Evolutionary conservation across 2,113 vertebrate species (phyloP), one percentile per base, ranked within the genome.

Genomic region (Gulo gulo): DNA sequence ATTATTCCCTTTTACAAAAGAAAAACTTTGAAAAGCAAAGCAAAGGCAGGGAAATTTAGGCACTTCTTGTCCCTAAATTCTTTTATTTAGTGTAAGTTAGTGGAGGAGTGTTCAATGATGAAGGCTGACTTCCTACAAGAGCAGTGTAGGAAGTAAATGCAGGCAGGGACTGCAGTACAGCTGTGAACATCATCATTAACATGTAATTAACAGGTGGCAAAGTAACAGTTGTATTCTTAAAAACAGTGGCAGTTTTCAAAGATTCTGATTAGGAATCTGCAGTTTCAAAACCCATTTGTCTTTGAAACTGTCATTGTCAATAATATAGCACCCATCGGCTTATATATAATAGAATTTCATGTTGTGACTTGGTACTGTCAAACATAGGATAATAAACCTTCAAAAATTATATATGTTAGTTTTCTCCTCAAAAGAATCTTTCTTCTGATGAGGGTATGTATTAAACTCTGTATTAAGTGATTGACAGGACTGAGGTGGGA

Each of bases 331-430:
- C 42, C 29, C 47, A 79, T 74, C 80, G 42, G 89, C 63, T 94
- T 42, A 42, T 31, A 83, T n/a, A 86, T 23, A 86, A 94, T 45
- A 67, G 76, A 47, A 78, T 96, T 95, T 87, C 71, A 18, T 88
- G 91, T 88, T 97, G 87, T 95, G 92, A 96, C 69, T 94, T 69
- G 67, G 47, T 45, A 18, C 83, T 94, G 93, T 94, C 95, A 91
- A 55, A 89, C 31, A 36, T 4, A 45, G 29, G n/a, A 88, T 71
- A 87, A 97, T 76, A 92, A 80, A 89, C 45, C 13, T 89, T 74
- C 1, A 39, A 78, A 78, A 83, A 59, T 21, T 18, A 26, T 52
- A 6, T 34, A 36, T 39, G 50, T 47, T 71, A n/a, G 34, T 92
- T 81, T 71, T 50, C 81, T 88, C 26, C 42, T 93, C 89, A 71